Base-by-base conservation (phyloP, 2,113 vertebrate genomes). In the Paralichthys olivaceus region DNA sequence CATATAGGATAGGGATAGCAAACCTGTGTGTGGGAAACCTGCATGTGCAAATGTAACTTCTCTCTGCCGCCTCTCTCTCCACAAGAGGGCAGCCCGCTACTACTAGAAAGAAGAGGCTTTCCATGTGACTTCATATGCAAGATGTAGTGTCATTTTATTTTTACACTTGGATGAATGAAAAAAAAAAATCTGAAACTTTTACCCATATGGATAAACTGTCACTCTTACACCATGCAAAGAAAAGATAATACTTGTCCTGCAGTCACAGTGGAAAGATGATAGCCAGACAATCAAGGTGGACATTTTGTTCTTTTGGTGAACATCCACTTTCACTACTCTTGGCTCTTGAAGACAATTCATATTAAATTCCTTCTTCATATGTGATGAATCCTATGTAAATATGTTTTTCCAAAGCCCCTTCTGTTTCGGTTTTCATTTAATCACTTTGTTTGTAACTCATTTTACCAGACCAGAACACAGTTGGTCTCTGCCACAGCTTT, bases 401-500 rank as follows among this genome's bases (percentile, higher is more conserved):
- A 12, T 40, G 37, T 40, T 40, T 13, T 40, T 40, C 37, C 37
- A 12, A 5, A 29, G 28, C 28, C 40, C 40, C 23, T 13, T 53
- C 11, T 55, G 5, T 79, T 43, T 62, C 26, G 62, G 56, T 75
- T 13, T 26, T 29, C 19, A 53, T 57, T 58, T 25, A 7, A 57
- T 65, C 1, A 53, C 37, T 40, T 61, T 62, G 32, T 66, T 58
- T 26, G 11, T n/a, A 54, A 20, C 28, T 53, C 43, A 17, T 34
- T 4, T 28, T 25, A 59, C 40, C 9, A 17, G 28, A 61, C 17
- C 43, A 54, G 72, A 59, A 55, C 70, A 49, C 15, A 40, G 37
- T 74, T 63, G 45, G 63, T 68, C 25, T 61, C 25, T 40, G 53
- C 63, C 69, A 69, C 47, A 77, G 19, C 61, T 62, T 76, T 22